Evolutionary conservation across 2,113 vertebrate species (phyloP).

Genomic region (Actinemys pallida): DNA sequence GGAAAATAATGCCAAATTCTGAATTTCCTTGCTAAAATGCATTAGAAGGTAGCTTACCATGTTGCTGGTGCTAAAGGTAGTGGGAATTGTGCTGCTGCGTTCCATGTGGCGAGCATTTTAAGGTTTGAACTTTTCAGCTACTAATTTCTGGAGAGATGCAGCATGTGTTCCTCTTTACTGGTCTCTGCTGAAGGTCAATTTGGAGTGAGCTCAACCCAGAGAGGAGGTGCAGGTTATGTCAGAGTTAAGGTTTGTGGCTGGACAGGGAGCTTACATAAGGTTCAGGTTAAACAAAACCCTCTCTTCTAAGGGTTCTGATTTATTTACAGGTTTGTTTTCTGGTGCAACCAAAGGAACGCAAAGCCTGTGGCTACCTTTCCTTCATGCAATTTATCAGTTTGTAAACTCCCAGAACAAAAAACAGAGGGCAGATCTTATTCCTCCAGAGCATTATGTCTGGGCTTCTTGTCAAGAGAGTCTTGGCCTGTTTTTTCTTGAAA

Average conservation of each 20-base stretch:
- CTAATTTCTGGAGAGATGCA: neutral
- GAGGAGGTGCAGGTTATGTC: neutral
- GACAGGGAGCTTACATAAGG: neutral
- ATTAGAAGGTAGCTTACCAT: neutral
- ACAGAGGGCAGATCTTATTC: neutral
- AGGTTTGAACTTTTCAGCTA: neutral
- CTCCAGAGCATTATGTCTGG: neutral
- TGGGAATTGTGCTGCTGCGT: neutral
- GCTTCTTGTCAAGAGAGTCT: neutral
- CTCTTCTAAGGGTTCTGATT: neutral
- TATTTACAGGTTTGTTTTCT: slow-evolving; percentile 30
- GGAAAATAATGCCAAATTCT: neutral
- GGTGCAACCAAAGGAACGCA: slow-evolving; percentile 13
- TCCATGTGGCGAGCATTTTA: neutral
- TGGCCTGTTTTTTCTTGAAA: neutral
- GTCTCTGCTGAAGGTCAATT: neutral
- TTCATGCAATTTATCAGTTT: slow-evolving; percentile 33
- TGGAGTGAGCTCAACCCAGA: neutral
- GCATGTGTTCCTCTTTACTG: neutral
- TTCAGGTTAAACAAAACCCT: neutral
- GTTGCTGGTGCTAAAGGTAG: neutral
- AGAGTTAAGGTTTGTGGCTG: neutral
- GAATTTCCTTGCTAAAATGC: neutral
- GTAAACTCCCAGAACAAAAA: neutral
- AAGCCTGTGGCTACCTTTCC: neutral